These are phyloP conservation scores for Apodemia hepburni DNA, from an alignment of 2,888 invertebrate genomes.

Conservation along the genomic window DNA sequence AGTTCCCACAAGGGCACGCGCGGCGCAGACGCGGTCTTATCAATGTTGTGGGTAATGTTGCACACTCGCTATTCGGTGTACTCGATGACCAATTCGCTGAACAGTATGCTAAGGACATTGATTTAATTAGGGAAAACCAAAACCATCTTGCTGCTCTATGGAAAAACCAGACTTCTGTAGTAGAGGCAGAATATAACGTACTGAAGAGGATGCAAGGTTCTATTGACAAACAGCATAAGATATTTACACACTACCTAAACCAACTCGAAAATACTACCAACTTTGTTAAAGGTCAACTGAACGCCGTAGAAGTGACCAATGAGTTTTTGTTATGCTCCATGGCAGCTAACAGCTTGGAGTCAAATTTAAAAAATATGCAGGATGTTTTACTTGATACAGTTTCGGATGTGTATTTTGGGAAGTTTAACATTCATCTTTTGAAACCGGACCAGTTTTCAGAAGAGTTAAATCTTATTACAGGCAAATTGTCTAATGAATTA, in stretches of 20 bases:
- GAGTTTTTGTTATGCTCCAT: slow-evolving; percentile 14
- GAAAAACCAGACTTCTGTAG: slow-evolving; percentile 27
- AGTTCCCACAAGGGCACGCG: neutral
- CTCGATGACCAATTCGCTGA: slow-evolving; percentile 31
- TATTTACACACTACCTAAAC: slow-evolving; percentile 15
- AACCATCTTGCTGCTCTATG: slow-evolving; percentile 23
- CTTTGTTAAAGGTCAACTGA: neutral
- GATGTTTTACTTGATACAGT: slow-evolving; percentile 2
- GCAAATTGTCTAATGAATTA: slow-evolving; percentile 13
- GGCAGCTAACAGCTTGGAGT: slow-evolving; percentile 7
- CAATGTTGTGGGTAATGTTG: slow-evolving; percentile 29
- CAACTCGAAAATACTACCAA: slow-evolving; percentile 13
- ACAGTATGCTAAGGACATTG: slow-evolving; percentile 25
- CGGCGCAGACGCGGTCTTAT: slow-evolving; percentile 25
- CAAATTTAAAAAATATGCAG: slow-evolving; percentile 11
- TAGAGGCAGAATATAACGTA: slow-evolving; percentile 25
- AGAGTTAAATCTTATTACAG: slow-evolving; percentile 8
- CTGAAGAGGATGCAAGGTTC: slow-evolving; percentile 10
- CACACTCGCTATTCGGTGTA: slow-evolving; percentile 53
- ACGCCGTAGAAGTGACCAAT: neutral
- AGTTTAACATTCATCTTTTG: slow-evolving; percentile 14
- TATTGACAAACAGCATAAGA: slow-evolving; percentile 20
- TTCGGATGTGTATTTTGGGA: slow-evolving; percentile 9
- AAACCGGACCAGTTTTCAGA: slow-evolving; percentile 13
- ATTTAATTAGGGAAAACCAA: slow-evolving; percentile 20